Conservation (phyloP, 2,113 vertebrate genomes). For the Vidua chalybeata region DNA sequence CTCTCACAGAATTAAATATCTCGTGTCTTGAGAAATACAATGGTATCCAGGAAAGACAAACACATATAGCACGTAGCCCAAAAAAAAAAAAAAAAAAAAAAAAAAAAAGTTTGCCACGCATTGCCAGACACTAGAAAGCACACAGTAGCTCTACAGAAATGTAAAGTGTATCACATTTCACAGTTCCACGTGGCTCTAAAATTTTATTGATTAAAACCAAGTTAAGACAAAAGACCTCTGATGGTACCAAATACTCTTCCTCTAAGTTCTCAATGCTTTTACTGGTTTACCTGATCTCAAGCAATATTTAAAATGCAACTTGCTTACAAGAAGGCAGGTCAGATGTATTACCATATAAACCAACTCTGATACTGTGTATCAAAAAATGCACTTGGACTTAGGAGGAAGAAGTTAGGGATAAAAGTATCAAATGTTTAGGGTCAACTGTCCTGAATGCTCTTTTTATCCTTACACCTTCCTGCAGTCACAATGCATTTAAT, state of each 20-base stretch:
- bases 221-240: not conserved
- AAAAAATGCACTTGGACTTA: not conserved
- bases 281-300: not conserved
- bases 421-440: not conserved
- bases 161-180: not conserved
- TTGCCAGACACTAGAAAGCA: not conserved
- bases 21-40: not conserved
- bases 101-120: not conserved
- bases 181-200: not conserved
- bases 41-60: not conserved
- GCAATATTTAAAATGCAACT: not conserved
- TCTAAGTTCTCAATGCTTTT: not conserved
- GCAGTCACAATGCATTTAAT: not conserved
- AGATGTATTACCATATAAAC: rapidly evolving
- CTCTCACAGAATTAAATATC: not conserved
- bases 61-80: rapidly evolving
- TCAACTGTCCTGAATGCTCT: not conserved
- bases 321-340: not conserved
- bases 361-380: not conserved
- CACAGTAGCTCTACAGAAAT: not conserved
- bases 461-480: not conserved
- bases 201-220: not conserved
- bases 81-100: not conserved
- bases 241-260: not conserved
- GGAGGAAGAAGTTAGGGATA: not conserved